phyloP scores from a whole-genome alignment of 1,140 invertebrate genomes.

The Chelonus insularis region DNA sequence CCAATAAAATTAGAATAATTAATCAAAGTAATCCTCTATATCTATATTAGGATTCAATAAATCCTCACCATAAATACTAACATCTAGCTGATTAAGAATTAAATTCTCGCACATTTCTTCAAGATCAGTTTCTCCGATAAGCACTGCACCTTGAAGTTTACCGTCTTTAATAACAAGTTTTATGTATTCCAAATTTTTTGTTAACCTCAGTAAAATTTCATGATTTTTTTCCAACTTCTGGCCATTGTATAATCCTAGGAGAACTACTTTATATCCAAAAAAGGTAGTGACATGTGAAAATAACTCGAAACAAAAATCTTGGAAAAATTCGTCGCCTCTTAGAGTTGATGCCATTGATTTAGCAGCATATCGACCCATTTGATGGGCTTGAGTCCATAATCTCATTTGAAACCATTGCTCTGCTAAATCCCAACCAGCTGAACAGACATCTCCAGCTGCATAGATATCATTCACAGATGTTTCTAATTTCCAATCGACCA shows the following conservation, averaged over 20 bases:
- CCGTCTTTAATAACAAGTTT: slow-evolving; percentile 89
- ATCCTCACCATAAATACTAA: slow-evolving; percentile 86
- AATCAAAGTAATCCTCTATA: slow-evolving; percentile 99
- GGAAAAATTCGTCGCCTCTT: slow-evolving; percentile 67
- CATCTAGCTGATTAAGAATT: slow-evolving; percentile 92
- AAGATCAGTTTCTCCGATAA: slow-evolving; percentile 96
- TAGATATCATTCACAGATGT: slow-evolving; percentile 80
- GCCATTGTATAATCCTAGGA: slow-evolving; percentile 93
- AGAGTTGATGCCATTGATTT: slow-evolving; percentile 80
- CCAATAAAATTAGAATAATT: slow-evolving; percentile 36
- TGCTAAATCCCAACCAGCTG: slow-evolving; percentile 74
- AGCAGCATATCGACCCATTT: slow-evolving; percentile 95
- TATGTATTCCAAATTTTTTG: slow-evolving; percentile 82
- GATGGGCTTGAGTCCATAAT: slow-evolving; percentile 95
- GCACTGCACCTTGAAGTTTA: slow-evolving; percentile 86
- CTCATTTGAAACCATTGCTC: slow-evolving; percentile 96
- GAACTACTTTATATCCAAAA: slow-evolving; percentile 92
- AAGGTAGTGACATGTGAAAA: slow-evolving; percentile 96
- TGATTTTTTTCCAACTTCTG: slow-evolving; percentile 84
- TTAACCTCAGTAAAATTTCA: slow-evolving; percentile 85
- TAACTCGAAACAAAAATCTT: slow-evolving; percentile 96
- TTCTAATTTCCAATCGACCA: slow-evolving; percentile 84
- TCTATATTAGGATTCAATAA: slow-evolving; percentile 94
- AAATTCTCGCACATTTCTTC: slow-evolving; percentile 99
- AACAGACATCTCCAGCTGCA: slow-evolving; percentile 94